Percentiles rank a stretch among this genome's conserved stretches.
Conservation (phyloP, 2,113 vertebrate genomes). For the Mola mola region DNA sequence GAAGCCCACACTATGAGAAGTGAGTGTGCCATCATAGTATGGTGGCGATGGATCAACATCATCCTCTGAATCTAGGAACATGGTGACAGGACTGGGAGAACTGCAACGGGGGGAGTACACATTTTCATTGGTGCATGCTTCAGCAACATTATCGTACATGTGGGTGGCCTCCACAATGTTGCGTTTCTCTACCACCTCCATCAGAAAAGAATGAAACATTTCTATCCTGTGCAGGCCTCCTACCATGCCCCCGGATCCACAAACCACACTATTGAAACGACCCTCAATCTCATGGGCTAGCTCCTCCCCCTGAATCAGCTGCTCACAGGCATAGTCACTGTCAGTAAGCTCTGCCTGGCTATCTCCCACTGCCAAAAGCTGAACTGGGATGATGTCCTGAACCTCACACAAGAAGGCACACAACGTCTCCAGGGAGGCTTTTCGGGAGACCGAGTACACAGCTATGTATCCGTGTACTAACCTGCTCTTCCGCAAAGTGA, state of each 20-base stretch:
- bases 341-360: constrained; percentile 85
- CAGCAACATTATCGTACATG: constrained; percentile 92
- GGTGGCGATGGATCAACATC: constrained; percentile 87
- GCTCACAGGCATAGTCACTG: constrained; percentile 88
- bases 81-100: constrained; percentile 92
- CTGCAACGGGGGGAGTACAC: constrained; percentile 91
- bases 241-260: constrained; percentile 79
- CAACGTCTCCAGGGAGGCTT: constrained; percentile 92
- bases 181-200: constrained; percentile 92
- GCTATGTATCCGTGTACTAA: constrained; percentile 94
- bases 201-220: constrained; percentile 89
- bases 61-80: constrained; percentile 92
- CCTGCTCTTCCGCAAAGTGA: constrained; percentile 90
- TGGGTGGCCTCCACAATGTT: constrained; percentile 92
- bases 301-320: constrained; percentile 92
- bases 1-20: constrained; percentile 85
- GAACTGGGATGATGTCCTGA: constrained; percentile 94
- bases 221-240: constrained; percentile 89
- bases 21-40: constrained; percentile 83
- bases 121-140: constrained; percentile 90
- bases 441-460: constrained; percentile 89
- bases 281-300: constrained; percentile 96
- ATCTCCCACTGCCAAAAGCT: constrained; percentile 90
- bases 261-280: constrained; percentile 86
- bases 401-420: constrained; percentile 96